A percentile compares a stretch with the other conserved stretches of the same genome.
phyloP scores from a whole-genome alignment of 2,113 vertebrate genomes.

The Corapipo altera region DNA sequence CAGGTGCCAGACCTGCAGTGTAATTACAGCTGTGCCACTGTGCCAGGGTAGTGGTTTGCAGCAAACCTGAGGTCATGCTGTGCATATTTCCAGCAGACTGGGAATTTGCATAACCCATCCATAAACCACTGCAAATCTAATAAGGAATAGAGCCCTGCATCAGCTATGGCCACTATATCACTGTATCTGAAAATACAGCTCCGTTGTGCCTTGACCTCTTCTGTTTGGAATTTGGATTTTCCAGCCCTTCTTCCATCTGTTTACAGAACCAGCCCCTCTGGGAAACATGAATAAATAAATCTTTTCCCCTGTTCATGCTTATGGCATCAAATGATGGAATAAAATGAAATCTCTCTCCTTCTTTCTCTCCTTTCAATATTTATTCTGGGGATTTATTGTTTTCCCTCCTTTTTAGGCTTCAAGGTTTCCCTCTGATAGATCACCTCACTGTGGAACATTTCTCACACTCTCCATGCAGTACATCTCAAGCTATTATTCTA shows the following conservation, averaged over 20 bases:
- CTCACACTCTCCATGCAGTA: not conserved
- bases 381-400: constrained; percentile 44
- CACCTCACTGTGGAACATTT: not conserved
- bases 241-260: not conserved
- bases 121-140: not conserved
- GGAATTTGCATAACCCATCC: not conserved
- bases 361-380: constrained; percentile 38
- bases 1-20: not conserved
- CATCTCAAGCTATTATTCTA: constrained; percentile 40
- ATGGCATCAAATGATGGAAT: constrained; percentile 38
- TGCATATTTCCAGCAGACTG: not conserved
- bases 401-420: not conserved
- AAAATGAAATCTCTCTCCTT: constrained; percentile 32
- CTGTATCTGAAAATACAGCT: not conserved
- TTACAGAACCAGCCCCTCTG: not conserved
- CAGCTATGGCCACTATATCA: not conserved
- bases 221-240: not conserved
- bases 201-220: not conserved
- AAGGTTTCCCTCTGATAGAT: constrained; percentile 56
- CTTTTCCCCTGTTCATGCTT: not conserved
- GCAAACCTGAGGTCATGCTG: not conserved
- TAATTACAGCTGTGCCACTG: not conserved
- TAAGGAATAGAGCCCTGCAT: not conserved
- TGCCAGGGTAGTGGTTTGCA: not conserved
- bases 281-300: constrained; percentile 17